Percentiles rank a stretch among this genome's conserved stretches.
Evolutionary conservation across 2,797 vertebrate genomes (phyloP).

Genomic region (Scyliorhinus canicula): DNA sequence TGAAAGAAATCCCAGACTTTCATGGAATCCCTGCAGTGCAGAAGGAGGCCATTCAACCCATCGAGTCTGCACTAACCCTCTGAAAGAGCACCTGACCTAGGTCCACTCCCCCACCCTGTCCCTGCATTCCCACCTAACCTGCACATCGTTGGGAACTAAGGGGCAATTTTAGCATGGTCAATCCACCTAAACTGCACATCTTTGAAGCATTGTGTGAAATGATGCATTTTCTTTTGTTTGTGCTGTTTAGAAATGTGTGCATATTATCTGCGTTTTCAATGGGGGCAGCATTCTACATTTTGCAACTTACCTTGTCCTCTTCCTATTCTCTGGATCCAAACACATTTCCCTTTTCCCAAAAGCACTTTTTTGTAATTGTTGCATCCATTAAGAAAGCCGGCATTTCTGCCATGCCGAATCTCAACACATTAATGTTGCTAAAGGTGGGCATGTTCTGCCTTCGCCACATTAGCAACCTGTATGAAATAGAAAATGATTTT

Average conservation of each 20-base stretch:
- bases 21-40: too few relatives aligned
- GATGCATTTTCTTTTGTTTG: not conserved
- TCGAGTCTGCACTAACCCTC: too few relatives aligned
- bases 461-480: not conserved
- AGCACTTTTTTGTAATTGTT: not conserved
- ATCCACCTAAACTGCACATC: too few relatives aligned
- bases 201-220: not conserved
- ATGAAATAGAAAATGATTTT: not conserved
- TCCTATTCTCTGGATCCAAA: not conserved
- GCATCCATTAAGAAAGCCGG: not conserved
- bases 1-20: not conserved
- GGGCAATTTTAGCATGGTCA: too few relatives aligned
- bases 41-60: too few relatives aligned
- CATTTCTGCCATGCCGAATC: not conserved
- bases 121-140: too few relatives aligned
- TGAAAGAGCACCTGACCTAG: too few relatives aligned
- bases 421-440: not conserved
- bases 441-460: not conserved
- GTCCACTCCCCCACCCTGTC: too few relatives aligned
- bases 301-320: not conserved
- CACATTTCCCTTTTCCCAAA: not conserved
- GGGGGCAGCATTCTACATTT: not conserved
- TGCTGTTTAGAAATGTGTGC: not conserved
- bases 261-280: not conserved
- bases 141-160: too few relatives aligned